phyloP scores from a whole-genome alignment of 2,113 vertebrate species.

The Tragelaphus imberbis region DNA sequence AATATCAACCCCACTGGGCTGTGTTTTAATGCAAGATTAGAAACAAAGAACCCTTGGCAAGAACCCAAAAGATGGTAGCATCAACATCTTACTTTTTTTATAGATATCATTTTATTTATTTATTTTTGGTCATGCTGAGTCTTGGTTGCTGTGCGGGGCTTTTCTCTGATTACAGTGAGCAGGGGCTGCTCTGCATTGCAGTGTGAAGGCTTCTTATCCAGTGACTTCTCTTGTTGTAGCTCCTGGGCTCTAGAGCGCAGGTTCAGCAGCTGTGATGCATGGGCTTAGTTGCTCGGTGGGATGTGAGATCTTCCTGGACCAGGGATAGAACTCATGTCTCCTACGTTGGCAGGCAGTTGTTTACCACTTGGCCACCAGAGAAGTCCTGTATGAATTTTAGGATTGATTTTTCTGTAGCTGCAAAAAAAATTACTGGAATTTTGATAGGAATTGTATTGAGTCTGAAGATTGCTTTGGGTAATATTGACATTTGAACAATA shows the following conservation, averaged over 20 bases:
- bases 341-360: neutral
- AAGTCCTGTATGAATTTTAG: neutral
- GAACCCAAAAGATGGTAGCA: neutral
- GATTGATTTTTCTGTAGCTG: neutral
- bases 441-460: neutral
- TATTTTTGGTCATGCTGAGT: neutral
- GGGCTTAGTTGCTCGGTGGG: neutral
- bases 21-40: neutral
- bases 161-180: neutral
- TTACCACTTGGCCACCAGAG: neutral
- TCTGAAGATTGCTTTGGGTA: neutral
- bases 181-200: neutral
- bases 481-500: neutral
- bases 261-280: neutral
- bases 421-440: neutral
- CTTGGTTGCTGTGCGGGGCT: neutral
- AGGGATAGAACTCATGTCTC: neutral
- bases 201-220: neutral
- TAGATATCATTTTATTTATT: neutral
- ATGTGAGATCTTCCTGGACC: neutral
- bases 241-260: neutral
- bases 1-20: neutral
- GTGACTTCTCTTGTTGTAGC: neutral
- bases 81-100: neutral
- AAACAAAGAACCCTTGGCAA: neutral